Evolutionary conservation across 1,140 invertebrate species (phyloP), one percentile per base, ranked within the genome.

Genomic region (Batillaria attramentaria): DNA sequence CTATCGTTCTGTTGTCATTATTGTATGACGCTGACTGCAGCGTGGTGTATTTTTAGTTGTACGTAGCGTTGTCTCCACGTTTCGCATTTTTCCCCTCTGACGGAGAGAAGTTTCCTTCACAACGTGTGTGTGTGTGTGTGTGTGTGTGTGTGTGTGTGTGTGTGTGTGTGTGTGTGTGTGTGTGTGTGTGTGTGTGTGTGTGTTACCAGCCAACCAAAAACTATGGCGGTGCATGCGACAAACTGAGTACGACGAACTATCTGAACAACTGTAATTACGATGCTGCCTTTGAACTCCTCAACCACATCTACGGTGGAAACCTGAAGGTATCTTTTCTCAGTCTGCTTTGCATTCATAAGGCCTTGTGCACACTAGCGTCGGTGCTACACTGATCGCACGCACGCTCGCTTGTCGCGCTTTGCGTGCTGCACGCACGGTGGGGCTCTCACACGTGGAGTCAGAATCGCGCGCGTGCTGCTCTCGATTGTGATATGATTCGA

Each of bases 231-330:
- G 37, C 79, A n/a, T 92, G 91, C 78, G 78, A 79, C 24, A 73
- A 76, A 31, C 69, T 85, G 3, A 79, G 81, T 28, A 43, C 76
- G 6, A 80, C 81, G 35, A 81, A 70, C 33, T 92, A 86, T 72
- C 77, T 92, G 33, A 90, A 88, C 80, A 89, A 91, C 70, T 92
- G 91, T 79, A 81, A 85, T 43, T 92, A 91, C 79, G 83, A 88
- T 46, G 88, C 88, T 10, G 91, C 91, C 31, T 91, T 83, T 81
- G 84, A 91, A 46, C 83, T 91, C 37, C 81, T 92, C 0, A 91
- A 91, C 78, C 83, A 86, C 69, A 84, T 92, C 28, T 91, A 92
- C 81, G 88, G 89, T 20, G 86, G 86, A 57, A 65, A 76, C 24
- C 74, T 84, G 31, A 8, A n/a, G 5, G 57, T 60, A 60, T 5